Evolutionary conservation across 2,797 vertebrate genomes (phyloP), one percentile per base, ranked within the genome.

Genomic region (Fistularia commersonii): DNA sequence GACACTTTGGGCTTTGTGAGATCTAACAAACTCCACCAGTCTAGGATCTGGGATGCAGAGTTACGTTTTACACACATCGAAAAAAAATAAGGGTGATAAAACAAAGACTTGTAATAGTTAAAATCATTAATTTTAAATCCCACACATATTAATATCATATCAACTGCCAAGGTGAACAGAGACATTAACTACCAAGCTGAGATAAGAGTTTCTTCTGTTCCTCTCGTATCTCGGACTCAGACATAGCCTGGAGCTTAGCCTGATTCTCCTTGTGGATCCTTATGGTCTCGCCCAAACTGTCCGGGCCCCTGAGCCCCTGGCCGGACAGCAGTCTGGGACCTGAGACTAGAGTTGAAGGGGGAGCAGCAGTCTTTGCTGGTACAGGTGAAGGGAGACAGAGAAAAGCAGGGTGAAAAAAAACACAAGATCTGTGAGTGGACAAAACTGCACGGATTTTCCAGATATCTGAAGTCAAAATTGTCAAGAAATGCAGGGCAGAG

Each of bases 231-330:
- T 98, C 93, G 33, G 86, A 81, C 40, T 76, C 68, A 42, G 91
- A 89, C 94, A 98, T 92, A 42, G 76, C 81, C 52, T 63, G 86
- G 48, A 99, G 84, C 66, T 86, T 93, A 33, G 87, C 82, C 74
- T 94, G 51, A 50, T 98, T 99, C 81, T 99, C 97, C 69, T 42
- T 66, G 54, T 98, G 96, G 81, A 98, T 97, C 76, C 86, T 93
- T 72, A 86, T 74, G 32, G 74, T 90, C 83, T 98, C 97, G 54
- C 72, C 73, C 42, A 85, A 59, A 36, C 88, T 76, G 11, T 79
- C 76, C 12, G 80, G 64, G 37, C 63, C 78, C 38, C 65, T 62
- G 35, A 98, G 93, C 7, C 95, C 95, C 63, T 90, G 86, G 51
- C 95, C 97, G 1, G 93, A 94, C 53, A 98, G 78, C 57, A 98